These are phyloP conservation scores for Aegithalos caudatus DNA, from an alignment of 2,113 vertebrate species.

Conservation along the genomic window DNA sequence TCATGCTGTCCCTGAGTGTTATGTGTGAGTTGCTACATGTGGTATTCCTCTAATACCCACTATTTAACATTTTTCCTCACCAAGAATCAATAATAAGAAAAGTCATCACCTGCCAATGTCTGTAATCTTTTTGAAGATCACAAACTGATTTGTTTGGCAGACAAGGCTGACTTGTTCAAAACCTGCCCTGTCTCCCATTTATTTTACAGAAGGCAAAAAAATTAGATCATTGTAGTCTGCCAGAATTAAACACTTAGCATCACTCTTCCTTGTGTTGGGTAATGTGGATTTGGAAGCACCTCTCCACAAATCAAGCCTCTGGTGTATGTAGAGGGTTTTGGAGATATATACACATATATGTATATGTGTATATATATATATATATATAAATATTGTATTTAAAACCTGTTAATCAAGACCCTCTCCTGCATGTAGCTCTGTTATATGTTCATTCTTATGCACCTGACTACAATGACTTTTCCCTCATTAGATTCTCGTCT, in stretches of 20 bases:
- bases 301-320: background rate
- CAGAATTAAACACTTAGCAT: slow-evolving; percentile 4
- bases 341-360: background rate
- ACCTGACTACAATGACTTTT: background rate
- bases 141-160: background rate
- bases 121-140: background rate
- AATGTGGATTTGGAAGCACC: background rate
- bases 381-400: background rate
- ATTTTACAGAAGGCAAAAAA: background rate
- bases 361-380: no score
- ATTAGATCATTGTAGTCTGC: background rate
- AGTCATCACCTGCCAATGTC: background rate
- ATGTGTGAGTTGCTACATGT: background rate
- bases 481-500: background rate
- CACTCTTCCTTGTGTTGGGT: background rate
- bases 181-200: background rate
- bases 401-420: background rate
- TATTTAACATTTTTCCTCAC: background rate
- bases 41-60: background rate
- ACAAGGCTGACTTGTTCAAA: background rate
- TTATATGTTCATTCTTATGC: background rate
- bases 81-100: background rate
- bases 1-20: rapidly evolving
- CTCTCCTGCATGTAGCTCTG: background rate
- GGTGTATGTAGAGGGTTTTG: background rate